These are phyloP conservation scores for Apodemus agrarius DNA, from an alignment of 2,797 vertebrate species.

Conservation along the genomic window DNA sequence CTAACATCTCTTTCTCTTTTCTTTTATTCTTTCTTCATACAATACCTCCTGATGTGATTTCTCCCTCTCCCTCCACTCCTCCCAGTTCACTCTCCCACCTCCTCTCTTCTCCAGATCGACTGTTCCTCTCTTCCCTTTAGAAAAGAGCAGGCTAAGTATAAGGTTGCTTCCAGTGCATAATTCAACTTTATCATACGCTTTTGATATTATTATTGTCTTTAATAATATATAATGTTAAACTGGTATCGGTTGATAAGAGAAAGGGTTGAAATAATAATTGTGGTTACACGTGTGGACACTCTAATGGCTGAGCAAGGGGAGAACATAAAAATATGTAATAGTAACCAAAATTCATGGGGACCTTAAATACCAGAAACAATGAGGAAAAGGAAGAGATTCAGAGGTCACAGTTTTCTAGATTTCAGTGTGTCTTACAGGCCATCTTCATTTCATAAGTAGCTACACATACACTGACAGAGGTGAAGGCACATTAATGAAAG, in stretches of 20 bases:
- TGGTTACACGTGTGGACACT: neutral
- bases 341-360: slow-evolving; percentile 47
- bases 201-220: neutral
- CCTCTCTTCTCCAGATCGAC: neutral
- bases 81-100: neutral
- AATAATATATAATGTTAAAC: neutral
- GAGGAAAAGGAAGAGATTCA: neutral
- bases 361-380: neutral
- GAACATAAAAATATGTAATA: neutral
- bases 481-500: neutral
- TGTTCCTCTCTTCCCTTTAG: neutral
- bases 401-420: neutral
- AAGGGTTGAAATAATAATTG: neutral
- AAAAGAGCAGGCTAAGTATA: neutral
- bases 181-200: neutral
- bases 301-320: neutral
- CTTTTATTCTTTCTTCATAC: neutral
- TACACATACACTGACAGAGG: neutral
- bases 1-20: neutral
- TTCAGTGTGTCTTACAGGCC: neutral
- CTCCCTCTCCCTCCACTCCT: neutral
- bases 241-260: neutral
- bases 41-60: neutral
- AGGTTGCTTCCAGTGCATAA: neutral
- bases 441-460: neutral